A percentile compares a stretch with the other conserved stretches of the same genome.
These are phyloP conservation scores for Leptinotarsa haldemani DNA, from an alignment of 2,888 invertebrate species.

Conservation along the genomic window DNA sequence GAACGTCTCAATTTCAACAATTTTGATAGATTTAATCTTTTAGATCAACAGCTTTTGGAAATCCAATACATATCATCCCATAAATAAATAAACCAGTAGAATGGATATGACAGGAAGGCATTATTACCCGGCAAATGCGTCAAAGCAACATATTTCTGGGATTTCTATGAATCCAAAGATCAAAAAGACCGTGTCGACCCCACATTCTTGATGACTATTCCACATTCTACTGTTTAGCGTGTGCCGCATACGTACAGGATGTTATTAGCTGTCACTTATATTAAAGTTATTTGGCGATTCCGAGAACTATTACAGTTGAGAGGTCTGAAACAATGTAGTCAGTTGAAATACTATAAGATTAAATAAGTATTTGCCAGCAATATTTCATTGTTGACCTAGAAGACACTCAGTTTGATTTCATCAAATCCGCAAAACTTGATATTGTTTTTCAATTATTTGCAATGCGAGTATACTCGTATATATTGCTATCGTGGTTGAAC, in stretches of 20 bases:
- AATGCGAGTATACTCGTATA: too few species aligned
- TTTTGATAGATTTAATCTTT: not conserved
- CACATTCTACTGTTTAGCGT: slow-evolving; percentile 27
- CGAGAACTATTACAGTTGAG: not conserved
- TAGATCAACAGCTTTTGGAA: slow-evolving; percentile 1
- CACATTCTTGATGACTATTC: slow-evolving; percentile 25
- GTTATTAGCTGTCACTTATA: slow-evolving; percentile 3
- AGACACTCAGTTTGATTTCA: too few species aligned
- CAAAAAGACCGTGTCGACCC: slow-evolving; percentile 52
- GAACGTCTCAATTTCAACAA: not conserved
- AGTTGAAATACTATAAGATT: not conserved
- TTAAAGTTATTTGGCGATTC: slow-evolving; percentile 5
- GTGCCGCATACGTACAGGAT: slow-evolving; percentile 27
- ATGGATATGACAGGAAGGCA: slow-evolving; percentile 37
- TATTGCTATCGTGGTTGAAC: too few species aligned
- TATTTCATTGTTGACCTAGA: too few species aligned
- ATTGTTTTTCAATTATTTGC: too few species aligned
- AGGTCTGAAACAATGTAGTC: slow-evolving; percentile 2
- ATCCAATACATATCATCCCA: slow-evolving; percentile 22
- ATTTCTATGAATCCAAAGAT: slow-evolving; percentile 50
- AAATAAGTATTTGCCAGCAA: not conserved
- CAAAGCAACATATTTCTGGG: slow-evolving; percentile 49
- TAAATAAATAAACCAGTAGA: slow-evolving; percentile 27
- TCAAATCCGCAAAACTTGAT: too few species aligned
- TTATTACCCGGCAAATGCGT: slow-evolving; percentile 44